Conservation (phyloP, 2,797 vertebrate genomes). For the Platyrinchus mystaceus region DNA sequence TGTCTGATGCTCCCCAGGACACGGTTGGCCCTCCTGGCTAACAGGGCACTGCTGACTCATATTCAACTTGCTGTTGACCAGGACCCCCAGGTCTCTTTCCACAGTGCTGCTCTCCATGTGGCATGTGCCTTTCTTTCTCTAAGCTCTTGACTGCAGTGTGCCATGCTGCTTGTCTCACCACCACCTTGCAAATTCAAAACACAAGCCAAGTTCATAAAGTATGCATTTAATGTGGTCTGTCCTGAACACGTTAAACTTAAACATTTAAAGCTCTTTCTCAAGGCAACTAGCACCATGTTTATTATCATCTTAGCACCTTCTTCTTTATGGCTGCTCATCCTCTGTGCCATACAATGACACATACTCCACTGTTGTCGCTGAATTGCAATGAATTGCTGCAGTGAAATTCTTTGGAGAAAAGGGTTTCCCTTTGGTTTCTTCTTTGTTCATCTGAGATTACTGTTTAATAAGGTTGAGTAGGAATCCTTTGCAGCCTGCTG, state of each 20-base stretch:
- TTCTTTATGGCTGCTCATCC: background rate
- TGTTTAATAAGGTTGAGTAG: background rate
- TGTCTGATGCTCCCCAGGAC: background rate
- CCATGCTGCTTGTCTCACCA: background rate
- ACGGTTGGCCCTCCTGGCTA: fast-evolving
- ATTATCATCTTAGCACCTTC: background rate
- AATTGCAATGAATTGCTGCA: background rate
- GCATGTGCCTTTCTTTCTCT: background rate
- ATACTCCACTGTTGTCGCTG: background rate
- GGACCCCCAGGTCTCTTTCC: background rate
- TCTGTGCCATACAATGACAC: background rate
- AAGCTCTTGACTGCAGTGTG: background rate
- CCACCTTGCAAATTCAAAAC: background rate
- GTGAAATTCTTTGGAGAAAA: constrained; percentile 31
- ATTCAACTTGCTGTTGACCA: fast-evolving
- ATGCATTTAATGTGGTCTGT: constrained; percentile 26
- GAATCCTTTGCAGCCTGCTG: background rate
- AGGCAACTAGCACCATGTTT: background rate
- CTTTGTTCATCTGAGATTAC: background rate
- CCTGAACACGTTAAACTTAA: background rate
- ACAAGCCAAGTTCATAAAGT: background rate
- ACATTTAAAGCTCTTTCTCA: background rate
- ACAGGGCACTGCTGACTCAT: background rate
- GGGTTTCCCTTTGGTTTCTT: background rate
- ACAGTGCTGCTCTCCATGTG: too few relatives aligned